phyloP scores from a whole-genome alignment of 2,113 vertebrate genomes.

The Carassius auratus region DNA sequence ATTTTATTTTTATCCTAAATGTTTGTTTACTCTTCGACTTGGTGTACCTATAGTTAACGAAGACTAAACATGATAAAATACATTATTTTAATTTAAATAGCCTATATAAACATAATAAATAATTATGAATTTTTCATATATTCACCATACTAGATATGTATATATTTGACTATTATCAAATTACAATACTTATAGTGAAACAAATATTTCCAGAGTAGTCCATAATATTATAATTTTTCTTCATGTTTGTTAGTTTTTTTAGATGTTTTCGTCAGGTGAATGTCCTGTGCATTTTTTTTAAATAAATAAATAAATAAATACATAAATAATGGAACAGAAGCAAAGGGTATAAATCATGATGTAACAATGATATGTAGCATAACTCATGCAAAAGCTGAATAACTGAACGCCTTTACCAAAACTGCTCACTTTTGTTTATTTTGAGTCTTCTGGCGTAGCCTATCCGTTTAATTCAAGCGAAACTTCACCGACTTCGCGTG shows the following conservation, averaged over 20 bases:
- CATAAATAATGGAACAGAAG: neutral
- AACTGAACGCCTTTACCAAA: neutral
- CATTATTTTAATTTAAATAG: too few relatives aligned
- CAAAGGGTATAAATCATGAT: neutral
- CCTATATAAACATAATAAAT: too few relatives aligned
- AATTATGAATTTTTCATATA: neutral
- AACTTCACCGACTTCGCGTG: neutral
- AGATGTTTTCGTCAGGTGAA: neutral
- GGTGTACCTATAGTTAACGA: neutral
- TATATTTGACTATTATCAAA: neutral
- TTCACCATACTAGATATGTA: neutral
- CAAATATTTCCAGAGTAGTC: neutral
- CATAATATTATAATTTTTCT: neutral
- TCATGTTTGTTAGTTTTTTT: too few relatives aligned
- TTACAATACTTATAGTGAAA: neutral
- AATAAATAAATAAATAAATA: neutral
- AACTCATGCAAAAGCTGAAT: neutral
- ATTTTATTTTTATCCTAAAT: neutral
- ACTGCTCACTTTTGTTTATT: neutral
- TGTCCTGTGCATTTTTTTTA: neutral
- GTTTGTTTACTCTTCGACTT: neutral
- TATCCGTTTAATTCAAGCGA: conserved; percentile 6
- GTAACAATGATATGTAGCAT: neutral
- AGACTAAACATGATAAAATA: neutral
- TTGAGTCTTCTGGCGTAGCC: neutral